Conservation (phyloP, 1,140 invertebrate species). For the Nasonia longicornis region DNA sequence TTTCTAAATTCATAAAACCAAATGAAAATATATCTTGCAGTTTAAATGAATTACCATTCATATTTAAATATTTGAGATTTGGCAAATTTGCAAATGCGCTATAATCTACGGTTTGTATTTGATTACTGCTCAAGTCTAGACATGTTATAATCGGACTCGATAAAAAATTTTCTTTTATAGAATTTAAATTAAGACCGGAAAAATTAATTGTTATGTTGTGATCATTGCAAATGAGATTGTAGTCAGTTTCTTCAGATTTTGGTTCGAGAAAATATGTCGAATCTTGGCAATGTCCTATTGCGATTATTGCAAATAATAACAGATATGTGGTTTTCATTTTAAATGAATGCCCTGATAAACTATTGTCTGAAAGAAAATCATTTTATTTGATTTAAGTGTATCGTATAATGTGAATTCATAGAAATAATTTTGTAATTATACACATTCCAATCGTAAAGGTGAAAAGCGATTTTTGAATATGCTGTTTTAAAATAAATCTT, state of each 20-base stretch:
- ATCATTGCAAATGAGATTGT: neutral
- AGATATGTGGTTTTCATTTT: neutral
- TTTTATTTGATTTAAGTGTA: neutral
- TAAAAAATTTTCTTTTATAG: neutral
- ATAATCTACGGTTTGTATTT: neutral
- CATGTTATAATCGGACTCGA: neutral
- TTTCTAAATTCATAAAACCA: neutral
- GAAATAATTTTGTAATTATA: too few relatives aligned
- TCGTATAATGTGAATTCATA: neutral
- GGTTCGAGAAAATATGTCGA: neutral
- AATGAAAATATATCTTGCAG: neutral
- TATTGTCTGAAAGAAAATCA: neutral
- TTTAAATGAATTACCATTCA: neutral
- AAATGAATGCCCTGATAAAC: neutral
- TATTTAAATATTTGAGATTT: slow-evolving; percentile 9
- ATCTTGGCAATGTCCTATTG: neutral
- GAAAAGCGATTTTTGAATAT: too few relatives aligned
- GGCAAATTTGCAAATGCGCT: neutral
- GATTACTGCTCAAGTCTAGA: neutral
- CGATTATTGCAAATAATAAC: neutral
- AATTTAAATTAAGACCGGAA: neutral
- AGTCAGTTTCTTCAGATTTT: neutral
- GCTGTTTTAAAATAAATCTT: too few relatives aligned
- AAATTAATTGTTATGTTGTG: neutral
- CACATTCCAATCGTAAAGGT: too few relatives aligned